Conservation (phyloP, 2,797 vertebrate species). For the Triplophysa yarkandensis region DNA sequence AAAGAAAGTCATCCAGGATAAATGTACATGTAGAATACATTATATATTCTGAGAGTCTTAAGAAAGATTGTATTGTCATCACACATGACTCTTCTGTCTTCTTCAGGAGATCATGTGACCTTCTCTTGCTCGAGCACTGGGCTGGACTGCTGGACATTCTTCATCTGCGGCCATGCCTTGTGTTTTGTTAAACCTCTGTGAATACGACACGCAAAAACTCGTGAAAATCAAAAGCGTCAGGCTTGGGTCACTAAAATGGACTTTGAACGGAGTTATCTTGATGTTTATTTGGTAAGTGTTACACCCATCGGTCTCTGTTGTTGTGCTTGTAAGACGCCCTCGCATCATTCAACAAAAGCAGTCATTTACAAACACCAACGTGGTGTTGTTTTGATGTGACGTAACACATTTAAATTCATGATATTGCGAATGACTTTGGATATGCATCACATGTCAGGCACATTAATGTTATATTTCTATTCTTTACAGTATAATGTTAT, state of each 20-base stretch:
- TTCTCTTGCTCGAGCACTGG: background rate
- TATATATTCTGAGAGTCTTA: no score
- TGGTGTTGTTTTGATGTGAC: background rate
- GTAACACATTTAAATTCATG: background rate
- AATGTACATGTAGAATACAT: no score
- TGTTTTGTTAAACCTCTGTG: conserved; percentile 60
- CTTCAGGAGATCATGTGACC: conserved; percentile 33
- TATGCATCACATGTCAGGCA: background rate
- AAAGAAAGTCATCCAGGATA: no score
- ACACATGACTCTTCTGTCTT: background rate
- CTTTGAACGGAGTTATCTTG: conserved; percentile 68
- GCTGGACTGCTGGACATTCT: background rate
- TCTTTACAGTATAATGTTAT: conserved; percentile 66
- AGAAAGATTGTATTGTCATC: conserved; percentile 2
- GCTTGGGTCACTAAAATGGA: conserved; percentile 78
- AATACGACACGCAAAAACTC: conserved; percentile 80
- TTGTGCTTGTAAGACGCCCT: conserved; percentile 20
- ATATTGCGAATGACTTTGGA: no score
- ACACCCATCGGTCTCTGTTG: background rate
- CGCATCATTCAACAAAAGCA: conserved; percentile 21
- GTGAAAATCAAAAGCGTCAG: conserved; percentile 72
- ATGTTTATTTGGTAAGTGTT: conserved; percentile 77
- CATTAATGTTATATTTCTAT: no score
- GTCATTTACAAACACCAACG: background rate
- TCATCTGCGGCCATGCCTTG: conserved; percentile 57